phyloP scores from a whole-genome alignment of 2,113 vertebrate genomes.

The Tachysurus fulvidraco region DNA sequence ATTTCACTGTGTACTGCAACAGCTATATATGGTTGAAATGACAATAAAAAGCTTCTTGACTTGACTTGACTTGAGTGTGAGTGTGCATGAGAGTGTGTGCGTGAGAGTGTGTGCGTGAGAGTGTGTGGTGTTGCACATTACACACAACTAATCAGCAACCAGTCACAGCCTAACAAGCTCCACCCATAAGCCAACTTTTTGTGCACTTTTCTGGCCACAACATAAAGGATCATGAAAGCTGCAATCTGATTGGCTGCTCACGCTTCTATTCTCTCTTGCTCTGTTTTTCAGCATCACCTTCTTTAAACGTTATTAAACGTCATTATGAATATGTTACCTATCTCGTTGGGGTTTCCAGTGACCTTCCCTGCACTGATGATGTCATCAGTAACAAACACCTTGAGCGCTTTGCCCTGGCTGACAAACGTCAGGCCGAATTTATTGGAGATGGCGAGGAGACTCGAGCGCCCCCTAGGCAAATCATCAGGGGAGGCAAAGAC shows the following conservation, averaged over 20 bases:
- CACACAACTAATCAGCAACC: too few relatives aligned
- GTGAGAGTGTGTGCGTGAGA: too few relatives aligned
- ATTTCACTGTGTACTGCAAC: too few relatives aligned
- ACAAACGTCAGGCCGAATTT: conserved; percentile 87
- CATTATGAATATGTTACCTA: conserved; percentile 71
- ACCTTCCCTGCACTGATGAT: conserved; percentile 79
- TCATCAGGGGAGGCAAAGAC: conserved; percentile 82
- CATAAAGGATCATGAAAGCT: background rate
- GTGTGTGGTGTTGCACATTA: too few relatives aligned
- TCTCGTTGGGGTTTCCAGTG: conserved; percentile 84
- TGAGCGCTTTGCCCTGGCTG: conserved; percentile 78
- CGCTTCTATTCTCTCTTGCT: background rate
- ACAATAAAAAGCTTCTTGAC: too few relatives aligned
- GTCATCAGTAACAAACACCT: conserved; percentile 80
- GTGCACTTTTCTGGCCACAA: background rate
- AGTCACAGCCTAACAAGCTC: background rate
- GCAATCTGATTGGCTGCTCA: background rate
- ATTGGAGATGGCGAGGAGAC: conserved; percentile 86
- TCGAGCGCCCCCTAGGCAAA: conserved; percentile 84
- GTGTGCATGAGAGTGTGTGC: too few relatives aligned
- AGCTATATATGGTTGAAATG: too few relatives aligned
- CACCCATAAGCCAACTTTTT: background rate
- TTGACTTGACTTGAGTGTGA: too few relatives aligned
- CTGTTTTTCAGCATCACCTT: background rate
- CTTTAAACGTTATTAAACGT: too few relatives aligned